Base-by-base conservation (phyloP, 2,113 vertebrate species). In the Peromyscus maniculatus region DNA sequence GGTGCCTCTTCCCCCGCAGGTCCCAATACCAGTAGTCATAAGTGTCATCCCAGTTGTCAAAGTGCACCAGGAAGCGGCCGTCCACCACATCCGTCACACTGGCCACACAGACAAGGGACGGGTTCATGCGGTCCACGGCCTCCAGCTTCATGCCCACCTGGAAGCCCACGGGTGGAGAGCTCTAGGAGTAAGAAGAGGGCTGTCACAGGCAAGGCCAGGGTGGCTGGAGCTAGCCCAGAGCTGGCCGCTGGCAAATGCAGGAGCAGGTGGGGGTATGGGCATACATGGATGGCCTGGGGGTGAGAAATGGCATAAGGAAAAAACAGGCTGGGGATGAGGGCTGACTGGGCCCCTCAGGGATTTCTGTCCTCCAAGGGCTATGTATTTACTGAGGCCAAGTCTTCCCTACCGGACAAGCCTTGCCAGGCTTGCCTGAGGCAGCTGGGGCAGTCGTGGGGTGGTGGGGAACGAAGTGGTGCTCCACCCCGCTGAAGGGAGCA, bases 1-100 rank as follows among this genome's bases (percentile, higher is more conserved):
- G 19, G 57, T 52, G 3, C 3, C 49, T 87, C 92, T 46, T 59
- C 39, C 10, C 43, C 87, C 22, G 19, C 43, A 55, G 39, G 52
- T 17, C 95, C 97, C 43, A 92, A 67, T 98, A 99, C 99, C 99
- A 99, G 98, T 99, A 99, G 98, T 99, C 99, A 0, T 99, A 99
- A 7, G 99, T 99, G 97, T 99, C 99, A 55, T 99, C 99, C 99
- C 99, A 99, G 99, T 99, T 99, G 98, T 99, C 99, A 97, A 99
- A 99, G 98, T 99, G 99, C 98, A 99, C 99, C 97, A 99, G 99
- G 98, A 99, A 99, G 83, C 99, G 99, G 94, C 99, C 97, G 80
- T 99, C 99, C 96, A 99, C 99, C 94, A 99, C 98, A 0, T 99
- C 99, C 0, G 99, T 99, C 98, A 99, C 99, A 13, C 99, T 99